Conservation (phyloP, 2,888 invertebrate species). For the Cyaniris semiargus region DNA sequence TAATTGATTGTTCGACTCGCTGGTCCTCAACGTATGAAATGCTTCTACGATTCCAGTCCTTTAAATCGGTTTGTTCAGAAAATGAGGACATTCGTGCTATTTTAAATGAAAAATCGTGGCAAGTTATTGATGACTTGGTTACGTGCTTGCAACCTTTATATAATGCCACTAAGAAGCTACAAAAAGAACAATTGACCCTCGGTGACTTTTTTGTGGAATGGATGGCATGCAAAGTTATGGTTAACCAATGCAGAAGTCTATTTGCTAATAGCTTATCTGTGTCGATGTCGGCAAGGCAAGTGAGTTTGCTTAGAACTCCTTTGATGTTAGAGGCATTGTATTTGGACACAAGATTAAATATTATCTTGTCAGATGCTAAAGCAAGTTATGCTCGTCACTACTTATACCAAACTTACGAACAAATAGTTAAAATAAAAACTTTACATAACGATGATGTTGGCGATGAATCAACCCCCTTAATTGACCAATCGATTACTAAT, state of each 20-base stretch:
- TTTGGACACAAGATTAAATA: slow-evolving; percentile 15
- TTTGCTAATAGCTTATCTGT: slow-evolving; percentile 21
- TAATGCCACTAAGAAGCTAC: slow-evolving; percentile 9
- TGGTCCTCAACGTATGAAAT: too few relatives aligned
- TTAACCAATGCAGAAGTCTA: neutral
- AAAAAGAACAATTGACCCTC: slow-evolving; percentile 25
- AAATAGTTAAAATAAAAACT: slow-evolving; percentile 8
- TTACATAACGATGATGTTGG: slow-evolving; percentile 8
- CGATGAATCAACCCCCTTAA: neutral
- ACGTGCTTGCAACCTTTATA: slow-evolving; percentile 23
- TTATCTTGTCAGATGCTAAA: slow-evolving; percentile 16
- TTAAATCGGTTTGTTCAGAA: neutral
- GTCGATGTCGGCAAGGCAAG: slow-evolving; percentile 13
- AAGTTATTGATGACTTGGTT: slow-evolving; percentile 5
- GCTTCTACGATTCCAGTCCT: neutral
- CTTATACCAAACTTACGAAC: slow-evolving; percentile 3
- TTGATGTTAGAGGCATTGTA: slow-evolving; percentile 27
- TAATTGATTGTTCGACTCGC: slow-evolving; percentile 31
- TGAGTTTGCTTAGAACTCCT: slow-evolving; percentile 21
- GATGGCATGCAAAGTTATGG: slow-evolving; percentile 25
- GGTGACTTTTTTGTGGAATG: slow-evolving; percentile 27
- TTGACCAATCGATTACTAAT: slow-evolving; percentile 8
- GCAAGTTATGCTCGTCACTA: slow-evolving; percentile 3
- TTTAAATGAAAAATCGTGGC: slow-evolving; percentile 9
- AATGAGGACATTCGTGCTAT: neutral